phyloP scores from a whole-genome alignment of 1,140 invertebrate genomes.

The Neodiprion fabricii region DNA sequence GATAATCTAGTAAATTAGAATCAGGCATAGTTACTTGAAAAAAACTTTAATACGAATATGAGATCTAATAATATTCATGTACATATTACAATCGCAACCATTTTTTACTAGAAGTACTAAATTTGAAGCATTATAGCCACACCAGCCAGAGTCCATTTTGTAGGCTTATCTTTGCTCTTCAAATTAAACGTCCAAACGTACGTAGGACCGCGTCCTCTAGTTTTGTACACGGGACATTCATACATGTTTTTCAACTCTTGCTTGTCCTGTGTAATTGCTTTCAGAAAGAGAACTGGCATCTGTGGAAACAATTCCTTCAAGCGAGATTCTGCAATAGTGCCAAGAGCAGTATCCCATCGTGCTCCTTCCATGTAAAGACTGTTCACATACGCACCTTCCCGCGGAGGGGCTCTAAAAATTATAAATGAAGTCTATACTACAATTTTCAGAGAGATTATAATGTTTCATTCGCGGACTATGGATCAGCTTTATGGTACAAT shows the following conservation, averaged over 20 bases:
- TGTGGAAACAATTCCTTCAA: slow-evolving; percentile 89
- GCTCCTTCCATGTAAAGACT: slow-evolving; percentile 94
- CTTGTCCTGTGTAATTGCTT: slow-evolving; percentile 86
- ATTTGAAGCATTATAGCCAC: slow-evolving; percentile 86
- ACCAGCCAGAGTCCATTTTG: slow-evolving; percentile 92
- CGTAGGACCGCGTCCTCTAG: slow-evolving; percentile 83
- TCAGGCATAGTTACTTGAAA: too few relatives aligned
- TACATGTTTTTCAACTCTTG: slow-evolving; percentile 87
- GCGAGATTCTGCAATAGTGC: slow-evolving; percentile 81
- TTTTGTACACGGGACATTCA: slow-evolving; percentile 94
- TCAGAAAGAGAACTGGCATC: slow-evolving; percentile 93
- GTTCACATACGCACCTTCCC: slow-evolving; percentile 91
- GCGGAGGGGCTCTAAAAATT: slow-evolving; percentile 71
- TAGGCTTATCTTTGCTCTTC: slow-evolving; percentile 85
- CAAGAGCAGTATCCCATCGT: slow-evolving; percentile 82
- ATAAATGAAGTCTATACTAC: neutral
- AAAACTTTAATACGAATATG: too few relatives aligned
- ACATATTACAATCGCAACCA: too few relatives aligned
- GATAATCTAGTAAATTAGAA: too few relatives aligned
- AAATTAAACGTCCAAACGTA: slow-evolving; percentile 97
- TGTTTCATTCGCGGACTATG: slow-evolving; percentile 6
- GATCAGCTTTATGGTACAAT: slow-evolving; percentile 21
- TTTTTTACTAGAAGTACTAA: slow-evolving; percentile 45
- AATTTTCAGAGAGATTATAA: neutral
- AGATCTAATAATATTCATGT: too few relatives aligned